These are phyloP conservation scores for Aplocera efformata DNA, from an alignment of 2,888 invertebrate species.

Conservation along the genomic window DNA sequence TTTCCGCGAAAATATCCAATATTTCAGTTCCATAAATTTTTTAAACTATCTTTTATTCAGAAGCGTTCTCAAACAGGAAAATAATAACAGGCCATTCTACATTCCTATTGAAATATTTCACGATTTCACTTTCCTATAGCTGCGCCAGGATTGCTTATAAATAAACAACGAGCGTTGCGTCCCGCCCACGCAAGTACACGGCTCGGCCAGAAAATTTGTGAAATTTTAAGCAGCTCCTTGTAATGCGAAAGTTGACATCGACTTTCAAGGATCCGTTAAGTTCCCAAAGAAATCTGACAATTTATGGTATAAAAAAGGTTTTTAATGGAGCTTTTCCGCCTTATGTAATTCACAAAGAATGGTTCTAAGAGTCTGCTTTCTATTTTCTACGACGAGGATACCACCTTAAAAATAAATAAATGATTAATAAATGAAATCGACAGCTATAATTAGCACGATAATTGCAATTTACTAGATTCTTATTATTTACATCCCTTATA, in stretches of 20 bases:
- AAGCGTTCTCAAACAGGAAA: slow-evolving; percentile 7
- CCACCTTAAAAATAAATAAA: too few relatives aligned
- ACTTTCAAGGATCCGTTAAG: slow-evolving; percentile 9
- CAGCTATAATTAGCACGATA: too few relatives aligned
- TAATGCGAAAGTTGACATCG: slow-evolving; percentile 27
- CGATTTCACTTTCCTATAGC: slow-evolving; percentile 34
- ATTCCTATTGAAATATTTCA: slow-evolving; percentile 35
- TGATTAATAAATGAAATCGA: too few relatives aligned
- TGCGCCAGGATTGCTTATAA: slow-evolving; percentile 45
- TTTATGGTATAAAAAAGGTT: too few relatives aligned
- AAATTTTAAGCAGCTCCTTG: slow-evolving; percentile 42
- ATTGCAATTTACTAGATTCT: too few relatives aligned
- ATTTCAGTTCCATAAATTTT: slow-evolving; percentile 5
- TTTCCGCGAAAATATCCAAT: neutral
- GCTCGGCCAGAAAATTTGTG: slow-evolving; percentile 40
- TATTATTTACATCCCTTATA: too few relatives aligned
- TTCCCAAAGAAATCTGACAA: too few relatives aligned
- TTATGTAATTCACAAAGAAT: too few relatives aligned
- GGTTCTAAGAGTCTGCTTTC: too few relatives aligned
- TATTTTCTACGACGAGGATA: too few relatives aligned
- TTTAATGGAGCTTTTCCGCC: too few relatives aligned
- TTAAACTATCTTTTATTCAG: slow-evolving; percentile 14
- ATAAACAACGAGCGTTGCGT: slow-evolving; percentile 40
- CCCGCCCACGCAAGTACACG: slow-evolving; percentile 31
- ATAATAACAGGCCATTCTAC: slow-evolving; percentile 25